These are phyloP conservation scores for Bergia sp. DNA, from an alignment of 92 coral and sea anemone species.

Conservation along the genomic window DNA sequence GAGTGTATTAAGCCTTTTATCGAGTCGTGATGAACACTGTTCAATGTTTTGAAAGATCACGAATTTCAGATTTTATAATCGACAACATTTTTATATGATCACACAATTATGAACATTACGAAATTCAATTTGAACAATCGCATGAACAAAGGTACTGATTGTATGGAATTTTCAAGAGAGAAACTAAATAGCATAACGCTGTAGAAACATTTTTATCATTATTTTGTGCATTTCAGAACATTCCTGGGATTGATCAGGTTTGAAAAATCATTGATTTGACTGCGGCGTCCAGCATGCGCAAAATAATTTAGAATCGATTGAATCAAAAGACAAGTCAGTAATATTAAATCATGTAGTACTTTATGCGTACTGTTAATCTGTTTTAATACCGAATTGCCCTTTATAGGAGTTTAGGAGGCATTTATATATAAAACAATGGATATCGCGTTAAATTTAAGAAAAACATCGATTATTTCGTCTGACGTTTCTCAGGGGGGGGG, in stretches of 20 bases:
- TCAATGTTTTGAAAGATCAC: slow-evolving; percentile 1
- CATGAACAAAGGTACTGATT: slow-evolving; percentile 32
- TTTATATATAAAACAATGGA: slow-evolving; percentile 1
- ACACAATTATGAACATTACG: neutral
- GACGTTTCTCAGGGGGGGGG: slow-evolving; percentile 13
- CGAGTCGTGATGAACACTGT: slow-evolving; percentile 24
- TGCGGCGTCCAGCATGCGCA: slow-evolving; percentile 33
- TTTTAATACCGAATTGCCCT: slow-evolving; percentile 21
- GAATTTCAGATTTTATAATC: slow-evolving; percentile 27
- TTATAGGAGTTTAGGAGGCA: slow-evolving; percentile 20
- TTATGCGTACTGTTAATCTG: slow-evolving; percentile 25
- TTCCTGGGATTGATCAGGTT: slow-evolving; percentile 30
- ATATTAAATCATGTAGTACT: slow-evolving; percentile 31
- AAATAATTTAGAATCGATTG: slow-evolving; percentile 26
- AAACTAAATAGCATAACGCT: slow-evolving; percentile 21
- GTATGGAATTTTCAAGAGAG: slow-evolving; percentile 25
- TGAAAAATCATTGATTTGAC: slow-evolving; percentile 25
- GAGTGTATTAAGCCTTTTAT: slow-evolving; percentile 14
- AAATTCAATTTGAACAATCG: slow-evolving; percentile 7
- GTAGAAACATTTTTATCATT: slow-evolving; percentile 15
- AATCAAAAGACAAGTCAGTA: slow-evolving; percentile 33
- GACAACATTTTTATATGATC: slow-evolving; percentile 21
- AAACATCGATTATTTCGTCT: slow-evolving; percentile 28
- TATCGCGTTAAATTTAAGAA: slow-evolving; percentile 10
- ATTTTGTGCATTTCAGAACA: slow-evolving; percentile 11